A percentile compares a stretch with the other conserved stretches of the same genome.
These are phyloP conservation scores for Lottia gigantea DNA, from an alignment of 2,888 invertebrate species.

Conservation along the genomic window DNA sequence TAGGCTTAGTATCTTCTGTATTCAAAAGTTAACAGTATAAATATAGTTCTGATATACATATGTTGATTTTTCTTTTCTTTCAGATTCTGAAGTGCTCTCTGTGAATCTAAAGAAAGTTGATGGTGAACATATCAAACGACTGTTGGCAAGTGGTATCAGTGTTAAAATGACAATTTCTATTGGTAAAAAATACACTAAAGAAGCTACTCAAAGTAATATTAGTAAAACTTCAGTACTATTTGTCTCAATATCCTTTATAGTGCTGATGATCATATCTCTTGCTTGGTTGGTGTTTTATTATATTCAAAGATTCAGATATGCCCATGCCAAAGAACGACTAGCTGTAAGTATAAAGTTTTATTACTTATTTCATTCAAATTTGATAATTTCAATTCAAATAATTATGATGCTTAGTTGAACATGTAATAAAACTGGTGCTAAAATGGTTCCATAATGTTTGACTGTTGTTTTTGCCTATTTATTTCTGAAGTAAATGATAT, in stretches of 20 bases:
- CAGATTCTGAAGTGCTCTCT: slow-evolving; percentile 28
- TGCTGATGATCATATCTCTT: slow-evolving; percentile 92
- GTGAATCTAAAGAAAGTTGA: not conserved
- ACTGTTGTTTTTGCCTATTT: no score
- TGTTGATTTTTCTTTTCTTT: slow-evolving; percentile 72
- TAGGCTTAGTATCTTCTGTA: no score
- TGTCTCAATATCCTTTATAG: slow-evolving; percentile 94
- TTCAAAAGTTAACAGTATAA: no score
- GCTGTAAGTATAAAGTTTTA: slow-evolving; percentile 75
- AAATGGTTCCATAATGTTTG: no score
- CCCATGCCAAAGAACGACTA: slow-evolving; percentile 92
- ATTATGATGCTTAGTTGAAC: not conserved
- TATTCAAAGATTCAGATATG: slow-evolving; percentile 91
- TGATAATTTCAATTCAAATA: not conserved
- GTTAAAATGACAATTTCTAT: slow-evolving; percentile 34
- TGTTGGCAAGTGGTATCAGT: slow-evolving; percentile 25
- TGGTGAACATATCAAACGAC: slow-evolving; percentile 26
- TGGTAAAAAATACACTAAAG: slow-evolving; percentile 2
- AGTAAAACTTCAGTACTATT: slow-evolving; percentile 90
- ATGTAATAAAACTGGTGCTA: no score
- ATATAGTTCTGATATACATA: no score
- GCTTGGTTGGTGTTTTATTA: slow-evolving; percentile 97
- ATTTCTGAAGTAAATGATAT: no score
- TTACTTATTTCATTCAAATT: not conserved
- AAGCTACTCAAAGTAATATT: slow-evolving; percentile 33